Evolutionary conservation across 2,888 invertebrate species (phyloP), one percentile per base, ranked within the genome.

Genomic region (Yponomeuta sedellus): DNA sequence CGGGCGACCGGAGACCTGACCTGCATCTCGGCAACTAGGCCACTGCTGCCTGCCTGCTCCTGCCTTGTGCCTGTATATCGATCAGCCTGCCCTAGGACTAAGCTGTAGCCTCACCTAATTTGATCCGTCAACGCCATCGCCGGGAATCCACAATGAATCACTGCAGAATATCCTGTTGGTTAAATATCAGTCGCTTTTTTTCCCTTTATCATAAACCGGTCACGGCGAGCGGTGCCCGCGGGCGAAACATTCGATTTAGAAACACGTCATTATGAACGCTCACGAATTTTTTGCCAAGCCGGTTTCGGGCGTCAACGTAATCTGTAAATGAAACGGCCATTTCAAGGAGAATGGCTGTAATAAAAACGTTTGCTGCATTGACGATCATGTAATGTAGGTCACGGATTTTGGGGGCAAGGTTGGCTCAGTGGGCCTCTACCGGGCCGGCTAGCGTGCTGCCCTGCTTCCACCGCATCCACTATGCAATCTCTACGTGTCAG

Each of bases 401-500:
- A 87, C 76, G 82, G 83, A 84, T 80, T 89, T 87, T 88, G 81
- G 85, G 88, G 81, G 84, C 90, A 90, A 91, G 90, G 90, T 88
- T 88, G 82, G 73, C 71, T 69, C 66, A 65, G 70, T 70, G 70
- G 68, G 70, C 67, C 73, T 73, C 70, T 71, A 68, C 71, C 69
- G 75, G 44, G 44, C 44, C 75, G 73, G 70, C 73, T 79, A 73
- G 80, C 80, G 80, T 80, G 83, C 77, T 79, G 82, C 77, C 78
- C 79, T 74, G 83, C 82, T 82, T 82, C 80, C 75, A 77, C 79
- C 72, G 79, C 79, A 88, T 89, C 89, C 89, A 88, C 84, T 80
- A 82, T 83, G 82, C 85, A 81, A 80, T 76, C 77, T 76, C 75
- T 74, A 70, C 75, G 56, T 70, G 76, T 79, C 78, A 73, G 80